These are phyloP conservation scores for Chromoteleia sp. DNA, from an alignment of 2,888 invertebrate species.

Conservation along the genomic window DNA sequence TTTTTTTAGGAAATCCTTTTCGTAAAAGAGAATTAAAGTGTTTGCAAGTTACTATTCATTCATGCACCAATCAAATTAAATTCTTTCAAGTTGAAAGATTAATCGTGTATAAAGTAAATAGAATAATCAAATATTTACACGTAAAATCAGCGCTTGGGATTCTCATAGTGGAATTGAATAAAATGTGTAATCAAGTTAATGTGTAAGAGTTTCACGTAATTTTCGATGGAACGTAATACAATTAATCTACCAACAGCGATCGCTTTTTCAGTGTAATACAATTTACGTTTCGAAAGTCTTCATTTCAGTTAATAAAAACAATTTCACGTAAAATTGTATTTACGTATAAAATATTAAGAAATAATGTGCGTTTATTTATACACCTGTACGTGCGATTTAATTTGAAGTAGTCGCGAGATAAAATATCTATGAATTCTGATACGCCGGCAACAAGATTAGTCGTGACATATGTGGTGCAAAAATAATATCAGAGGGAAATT, in stretches of 20 bases:
- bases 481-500: slow-evolving; percentile 9
- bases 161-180: neutral
- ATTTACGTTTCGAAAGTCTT: slow-evolving; percentile 13
- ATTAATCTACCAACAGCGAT: slow-evolving; percentile 8
- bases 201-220: neutral
- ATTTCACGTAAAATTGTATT: neutral
- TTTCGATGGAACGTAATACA: slow-evolving; percentile 5
- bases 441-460: neutral
- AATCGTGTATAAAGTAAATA: neutral
- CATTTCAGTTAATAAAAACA: slow-evolving; percentile 5
- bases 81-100: neutral
- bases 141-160: neutral
- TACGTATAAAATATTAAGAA: slow-evolving; percentile 3
- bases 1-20: too few species aligned
- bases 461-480: neutral
- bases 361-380: neutral
- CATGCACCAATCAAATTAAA: neutral
- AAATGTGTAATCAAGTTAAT: neutral
- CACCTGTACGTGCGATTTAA: slow-evolving; percentile 17
- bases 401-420: neutral
- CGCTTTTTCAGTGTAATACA: slow-evolving; percentile 9
- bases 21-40: too few species aligned
- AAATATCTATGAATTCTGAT: slow-evolving; percentile 11
- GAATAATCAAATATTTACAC: slow-evolving; percentile 1
- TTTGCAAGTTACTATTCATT: too few species aligned